Evolutionary conservation across 2,888 invertebrate genomes (phyloP).

Genomic region (Drosophila tripunctata): DNA sequence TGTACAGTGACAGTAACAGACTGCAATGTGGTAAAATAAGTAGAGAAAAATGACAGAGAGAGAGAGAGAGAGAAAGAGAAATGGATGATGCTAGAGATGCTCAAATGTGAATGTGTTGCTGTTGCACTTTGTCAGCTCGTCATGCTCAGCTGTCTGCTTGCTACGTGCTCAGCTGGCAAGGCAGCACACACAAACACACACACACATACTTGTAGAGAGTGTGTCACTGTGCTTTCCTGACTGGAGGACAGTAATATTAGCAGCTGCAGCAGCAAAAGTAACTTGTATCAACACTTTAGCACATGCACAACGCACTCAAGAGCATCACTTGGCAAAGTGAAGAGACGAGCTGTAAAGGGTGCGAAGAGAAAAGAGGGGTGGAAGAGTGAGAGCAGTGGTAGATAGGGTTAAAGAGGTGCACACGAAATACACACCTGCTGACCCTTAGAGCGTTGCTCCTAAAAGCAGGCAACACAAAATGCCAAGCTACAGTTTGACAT

Average conservation of each 20-base stretch:
- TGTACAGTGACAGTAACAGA: conserved; percentile 34
- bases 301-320: conserved; percentile 65
- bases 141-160: conserved; percentile 69
- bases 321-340: conserved; percentile 50
- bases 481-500: conserved; percentile 61
- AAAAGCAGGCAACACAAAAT: conserved; percentile 57
- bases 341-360: no score
- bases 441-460: conserved; percentile 70
- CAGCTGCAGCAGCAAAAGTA: conserved; percentile 54
- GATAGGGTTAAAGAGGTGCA: background rate
- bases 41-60: background rate
- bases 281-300: conserved; percentile 78
- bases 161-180: conserved; percentile 66
- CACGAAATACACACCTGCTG: conserved; percentile 59
- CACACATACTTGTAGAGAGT: conserved; percentile 32
- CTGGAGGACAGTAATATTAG: conserved; percentile 51
- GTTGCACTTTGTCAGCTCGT: conserved; percentile 74
- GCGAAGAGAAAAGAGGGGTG: background rate
- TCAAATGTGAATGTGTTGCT: conserved; percentile 29
- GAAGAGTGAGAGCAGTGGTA: background rate
- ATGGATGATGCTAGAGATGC: background rate
- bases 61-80: background rate
- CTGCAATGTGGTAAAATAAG: background rate
- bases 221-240: conserved; percentile 67
- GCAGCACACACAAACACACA: conserved; percentile 19